These are phyloP conservation scores for Platyura marginata DNA, from an alignment of 1,140 invertebrate genomes.

Conservation along the genomic window DNA sequence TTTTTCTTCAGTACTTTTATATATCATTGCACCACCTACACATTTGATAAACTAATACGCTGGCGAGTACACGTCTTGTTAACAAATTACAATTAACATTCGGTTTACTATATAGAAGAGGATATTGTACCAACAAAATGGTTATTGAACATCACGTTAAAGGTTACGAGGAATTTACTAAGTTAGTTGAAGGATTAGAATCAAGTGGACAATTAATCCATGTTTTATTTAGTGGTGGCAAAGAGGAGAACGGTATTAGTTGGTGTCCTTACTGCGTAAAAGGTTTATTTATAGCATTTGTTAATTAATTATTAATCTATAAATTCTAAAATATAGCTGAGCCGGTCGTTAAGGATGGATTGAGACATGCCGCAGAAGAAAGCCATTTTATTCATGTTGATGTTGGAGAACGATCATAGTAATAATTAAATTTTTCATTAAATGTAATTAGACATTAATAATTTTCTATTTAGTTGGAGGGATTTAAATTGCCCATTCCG, in stretches of 20 bases:
- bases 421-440: slow-evolving; percentile 5
- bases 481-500: slow-evolving; percentile 51
- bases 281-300: too few species aligned
- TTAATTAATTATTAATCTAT: too few species aligned
- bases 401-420: slow-evolving; percentile 40
- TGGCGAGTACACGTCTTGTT: too few species aligned
- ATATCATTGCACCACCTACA: too few species aligned
- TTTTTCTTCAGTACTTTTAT: too few species aligned
- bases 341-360: slow-evolving; percentile 39
- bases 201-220: slow-evolving; percentile 26
- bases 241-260: slow-evolving; percentile 37
- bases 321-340: too few species aligned
- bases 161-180: slow-evolving; percentile 35
- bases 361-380: slow-evolving; percentile 32
- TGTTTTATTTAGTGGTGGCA: slow-evolving; percentile 46
- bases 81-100: too few species aligned
- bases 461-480: slow-evolving; percentile 43
- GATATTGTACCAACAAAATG: too few species aligned
- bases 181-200: slow-evolving; percentile 31
- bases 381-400: slow-evolving; percentile 44
- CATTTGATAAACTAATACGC: too few species aligned
- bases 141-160: slow-evolving; percentile 31
- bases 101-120: too few species aligned
- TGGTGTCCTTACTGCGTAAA: slow-evolving; percentile 60
- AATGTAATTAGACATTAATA: slow-evolving; percentile 5